Evolutionary conservation across 2,113 vertebrate genomes (phyloP).

Genomic region (Atractosteus spatula): DNA sequence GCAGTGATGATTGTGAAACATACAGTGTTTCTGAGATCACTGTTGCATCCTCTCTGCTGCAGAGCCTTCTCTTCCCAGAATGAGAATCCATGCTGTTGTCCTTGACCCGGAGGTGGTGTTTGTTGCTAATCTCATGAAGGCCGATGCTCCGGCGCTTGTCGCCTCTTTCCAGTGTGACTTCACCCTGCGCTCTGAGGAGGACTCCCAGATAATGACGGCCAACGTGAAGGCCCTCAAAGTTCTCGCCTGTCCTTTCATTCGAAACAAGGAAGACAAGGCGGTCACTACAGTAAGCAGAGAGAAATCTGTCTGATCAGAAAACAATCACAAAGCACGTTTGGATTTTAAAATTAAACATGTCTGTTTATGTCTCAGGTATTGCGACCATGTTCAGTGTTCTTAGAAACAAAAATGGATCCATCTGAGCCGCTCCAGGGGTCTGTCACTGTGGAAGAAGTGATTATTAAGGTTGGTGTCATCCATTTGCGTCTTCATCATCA

Average conservation of each 20-base stretch:
- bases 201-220: slow-evolving; percentile 69
- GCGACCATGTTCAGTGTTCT: slow-evolving; percentile 78
- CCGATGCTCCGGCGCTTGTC: slow-evolving; percentile 81
- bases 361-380: slow-evolving; percentile 68
- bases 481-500: too few relatives aligned
- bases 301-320: too few relatives aligned
- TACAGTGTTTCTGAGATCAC: not conserved
- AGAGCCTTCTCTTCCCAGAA: slow-evolving; percentile 6
- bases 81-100: slow-evolving; percentile 70
- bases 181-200: slow-evolving; percentile 53
- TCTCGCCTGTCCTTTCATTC: slow-evolving; percentile 87
- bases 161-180: slow-evolving; percentile 86
- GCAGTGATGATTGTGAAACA: not conserved
- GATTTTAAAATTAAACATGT: not conserved
- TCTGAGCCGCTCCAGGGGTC: slow-evolving; percentile 70
- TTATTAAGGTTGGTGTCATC: slow-evolving; percentile 76
- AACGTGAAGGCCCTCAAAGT: slow-evolving; percentile 79
- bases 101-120: slow-evolving; percentile 93
- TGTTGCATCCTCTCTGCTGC: slow-evolving; percentile 22
- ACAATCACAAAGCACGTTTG: not conserved
- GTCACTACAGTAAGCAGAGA: slow-evolving; percentile 77
- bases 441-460: slow-evolving; percentile 77
- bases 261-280: slow-evolving; percentile 58
- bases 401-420: slow-evolving; percentile 69
- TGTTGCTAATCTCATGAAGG: slow-evolving; percentile 83